Evolutionary conservation across 1,140 invertebrate species (phyloP).

Genomic region (Patella vulgata): DNA sequence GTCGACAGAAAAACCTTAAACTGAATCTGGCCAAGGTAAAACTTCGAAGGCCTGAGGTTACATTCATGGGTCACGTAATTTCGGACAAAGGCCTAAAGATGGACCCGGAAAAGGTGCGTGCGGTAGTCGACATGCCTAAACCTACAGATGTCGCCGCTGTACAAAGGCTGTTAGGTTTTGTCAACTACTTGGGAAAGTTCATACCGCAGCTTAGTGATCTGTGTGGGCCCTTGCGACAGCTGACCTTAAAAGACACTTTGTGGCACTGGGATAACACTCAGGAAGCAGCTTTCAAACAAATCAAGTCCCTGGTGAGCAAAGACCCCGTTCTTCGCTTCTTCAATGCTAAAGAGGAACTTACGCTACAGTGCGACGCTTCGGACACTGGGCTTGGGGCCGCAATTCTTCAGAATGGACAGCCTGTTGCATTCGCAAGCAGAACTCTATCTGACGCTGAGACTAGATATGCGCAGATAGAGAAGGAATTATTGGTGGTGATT

Average conservation of each 20-base stretch:
- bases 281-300: constrained; percentile 19
- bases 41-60: constrained; percentile 7
- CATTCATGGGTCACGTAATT: constrained; percentile 44
- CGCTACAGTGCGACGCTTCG: constrained; percentile 27
- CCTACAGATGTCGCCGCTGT: constrained; percentile 26
- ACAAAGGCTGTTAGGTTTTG: constrained; percentile 26
- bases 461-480: constrained; percentile 65
- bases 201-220: constrained; percentile 13
- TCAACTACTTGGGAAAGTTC: constrained; percentile 65
- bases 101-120: constrained; percentile 57
- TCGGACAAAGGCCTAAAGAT: constrained; percentile 53
- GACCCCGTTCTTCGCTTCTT: constrained; percentile 19
- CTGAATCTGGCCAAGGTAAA: constrained; percentile 59
- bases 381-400: constrained; percentile 59
- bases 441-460: constrained; percentile 53
- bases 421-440: constrained; percentile 61
- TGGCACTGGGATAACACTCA: constrained; percentile 22
- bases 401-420: constrained; percentile 64
- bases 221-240: constrained; percentile 16
- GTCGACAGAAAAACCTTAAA: constrained; percentile 53
- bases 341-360: constrained; percentile 10
- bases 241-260: constrained; percentile 16
- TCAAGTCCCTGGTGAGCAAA: constrained; percentile 32
- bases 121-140: constrained; percentile 39
- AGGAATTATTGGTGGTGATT: constrained; percentile 37